phyloP scores from a whole-genome alignment of 30 jellyfish, hydroid and myxozoan genomes.

The Clytia hemisphaerica region DNA sequence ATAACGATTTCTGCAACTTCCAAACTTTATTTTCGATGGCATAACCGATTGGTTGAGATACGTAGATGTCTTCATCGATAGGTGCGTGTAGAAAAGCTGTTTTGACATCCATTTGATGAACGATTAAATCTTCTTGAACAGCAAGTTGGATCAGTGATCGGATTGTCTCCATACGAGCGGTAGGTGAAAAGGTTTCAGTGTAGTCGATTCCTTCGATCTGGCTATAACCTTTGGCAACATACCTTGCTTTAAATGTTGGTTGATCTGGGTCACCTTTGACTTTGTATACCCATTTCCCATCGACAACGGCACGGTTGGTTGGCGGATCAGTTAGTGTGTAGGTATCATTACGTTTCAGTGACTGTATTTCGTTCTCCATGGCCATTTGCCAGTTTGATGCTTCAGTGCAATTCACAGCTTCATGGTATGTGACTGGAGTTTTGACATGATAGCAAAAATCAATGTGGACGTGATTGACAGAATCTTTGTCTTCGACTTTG shows the following conservation, averaged over 20 bases:
- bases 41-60: conserved; percentile 35
- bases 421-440: too few relatives aligned
- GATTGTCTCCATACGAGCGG: neutral
- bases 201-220: conserved; percentile 29
- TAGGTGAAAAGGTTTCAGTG: conserved; percentile 28
- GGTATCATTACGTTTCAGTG: conserved; percentile 9
- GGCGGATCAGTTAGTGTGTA: conserved; percentile 1
- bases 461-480: too few relatives aligned
- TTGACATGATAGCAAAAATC: too few relatives aligned
- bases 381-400: too few relatives aligned
- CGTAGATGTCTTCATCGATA: conserved; percentile 20
- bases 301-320: neutral
- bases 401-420: too few relatives aligned
- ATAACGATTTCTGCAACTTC: conserved; percentile 29
- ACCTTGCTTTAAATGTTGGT: conserved; percentile 33
- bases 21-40: conserved; percentile 2
- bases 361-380: too few relatives aligned
- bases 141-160: conserved; percentile 28
- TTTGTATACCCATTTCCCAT: conserved; percentile 23
- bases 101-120: conserved; percentile 20
- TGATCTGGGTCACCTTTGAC: conserved; percentile 5
- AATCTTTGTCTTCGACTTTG: too few relatives aligned
- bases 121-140: neutral
- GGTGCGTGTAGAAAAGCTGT: conserved; percentile 40
- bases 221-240: conserved; percentile 19